A percentile compares a stretch with the other conserved stretches of the same genome.
These are phyloP conservation scores for Fistularia tabacaria DNA, from an alignment of 2,797 vertebrate species.

Conservation along the genomic window DNA sequence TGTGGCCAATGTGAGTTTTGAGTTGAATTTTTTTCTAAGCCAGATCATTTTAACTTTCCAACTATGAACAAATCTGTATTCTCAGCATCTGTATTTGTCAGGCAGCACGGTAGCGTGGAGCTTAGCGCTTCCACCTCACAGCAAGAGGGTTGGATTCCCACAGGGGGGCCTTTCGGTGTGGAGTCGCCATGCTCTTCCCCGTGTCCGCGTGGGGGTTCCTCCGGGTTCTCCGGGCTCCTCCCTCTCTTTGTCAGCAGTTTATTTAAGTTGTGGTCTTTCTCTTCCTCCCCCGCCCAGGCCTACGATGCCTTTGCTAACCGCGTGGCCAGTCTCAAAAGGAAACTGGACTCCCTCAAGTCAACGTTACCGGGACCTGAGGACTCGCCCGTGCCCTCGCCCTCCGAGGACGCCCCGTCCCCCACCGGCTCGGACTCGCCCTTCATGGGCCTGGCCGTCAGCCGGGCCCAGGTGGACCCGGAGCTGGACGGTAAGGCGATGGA, in stretches of 20 bases:
- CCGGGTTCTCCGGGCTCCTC: no score
- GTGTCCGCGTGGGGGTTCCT: no score
- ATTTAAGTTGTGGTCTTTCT: background rate
- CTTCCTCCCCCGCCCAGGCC: slow-evolving; percentile 70
- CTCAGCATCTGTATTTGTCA: no score
- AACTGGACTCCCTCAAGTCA: slow-evolving; percentile 89
- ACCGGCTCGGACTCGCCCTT: slow-evolving; percentile 94
- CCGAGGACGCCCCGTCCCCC: slow-evolving; percentile 91
- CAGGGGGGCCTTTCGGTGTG: no score
- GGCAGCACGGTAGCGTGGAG: no score
- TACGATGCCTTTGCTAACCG: slow-evolving; percentile 95
- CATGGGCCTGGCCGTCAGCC: slow-evolving; percentile 69
- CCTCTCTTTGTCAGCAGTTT: background rate
- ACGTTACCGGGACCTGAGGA: slow-evolving; percentile 89
- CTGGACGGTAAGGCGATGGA: slow-evolving; percentile 74
- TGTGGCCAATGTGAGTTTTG: slow-evolving; percentile 90
- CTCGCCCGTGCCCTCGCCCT: slow-evolving; percentile 92
- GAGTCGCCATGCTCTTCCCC: no score
- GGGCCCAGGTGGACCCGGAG: slow-evolving; percentile 67
- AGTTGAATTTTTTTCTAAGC: background rate
- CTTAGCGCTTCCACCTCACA: no score
- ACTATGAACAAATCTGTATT: no score
- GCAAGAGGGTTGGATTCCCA: no score
- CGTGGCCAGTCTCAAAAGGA: slow-evolving; percentile 92
- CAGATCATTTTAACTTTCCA: no score